Conservation (phyloP, 2,113 vertebrate species). For the Engystomops pustulosus region DNA sequence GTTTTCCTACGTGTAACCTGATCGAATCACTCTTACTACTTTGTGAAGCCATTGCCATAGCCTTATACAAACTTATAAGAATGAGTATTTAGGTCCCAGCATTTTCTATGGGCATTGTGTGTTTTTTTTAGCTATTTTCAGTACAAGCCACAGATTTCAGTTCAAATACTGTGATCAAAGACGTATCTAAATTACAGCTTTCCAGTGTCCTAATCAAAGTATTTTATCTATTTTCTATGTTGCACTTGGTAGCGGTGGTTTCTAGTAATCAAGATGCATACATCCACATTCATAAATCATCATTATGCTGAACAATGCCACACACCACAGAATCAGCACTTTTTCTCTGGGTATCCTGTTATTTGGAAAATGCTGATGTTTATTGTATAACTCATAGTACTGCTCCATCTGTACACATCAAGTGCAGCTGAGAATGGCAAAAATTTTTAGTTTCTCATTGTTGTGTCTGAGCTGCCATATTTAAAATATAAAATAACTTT, state of each 20-base stretch:
- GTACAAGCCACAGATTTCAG: conserved; percentile 21
- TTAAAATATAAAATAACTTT: not conserved
- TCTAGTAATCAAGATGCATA: conserved; percentile 52
- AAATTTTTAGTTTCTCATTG: not conserved
- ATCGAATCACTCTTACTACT: not conserved
- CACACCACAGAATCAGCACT: conserved; percentile 52
- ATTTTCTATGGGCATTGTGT: conserved; percentile 1
- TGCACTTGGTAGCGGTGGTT: conserved; percentile 44
- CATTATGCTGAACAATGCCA: conserved; percentile 52
- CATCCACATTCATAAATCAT: conserved; percentile 59
- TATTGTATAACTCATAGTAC: conserved; percentile 30
- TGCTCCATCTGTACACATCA: conserved; percentile 52
- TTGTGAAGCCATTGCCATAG: not conserved
- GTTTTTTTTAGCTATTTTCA: conserved; percentile 33
- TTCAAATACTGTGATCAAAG: conserved; percentile 38
- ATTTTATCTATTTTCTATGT: conserved; percentile 58
- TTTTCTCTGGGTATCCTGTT: conserved; percentile 50
- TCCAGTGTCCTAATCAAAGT: conserved; percentile 56
- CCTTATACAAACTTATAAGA: not conserved
- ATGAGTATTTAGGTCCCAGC: conserved; percentile 2
- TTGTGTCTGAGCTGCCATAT: not conserved
- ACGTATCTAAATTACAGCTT: conserved; percentile 51
- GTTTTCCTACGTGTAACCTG: conserved; percentile 6
- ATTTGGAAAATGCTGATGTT: conserved; percentile 58
- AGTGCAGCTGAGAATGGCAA: conserved; percentile 50